Base-by-base conservation (phyloP, 1,140 invertebrate species). In the Anoplophora glabripennis region DNA sequence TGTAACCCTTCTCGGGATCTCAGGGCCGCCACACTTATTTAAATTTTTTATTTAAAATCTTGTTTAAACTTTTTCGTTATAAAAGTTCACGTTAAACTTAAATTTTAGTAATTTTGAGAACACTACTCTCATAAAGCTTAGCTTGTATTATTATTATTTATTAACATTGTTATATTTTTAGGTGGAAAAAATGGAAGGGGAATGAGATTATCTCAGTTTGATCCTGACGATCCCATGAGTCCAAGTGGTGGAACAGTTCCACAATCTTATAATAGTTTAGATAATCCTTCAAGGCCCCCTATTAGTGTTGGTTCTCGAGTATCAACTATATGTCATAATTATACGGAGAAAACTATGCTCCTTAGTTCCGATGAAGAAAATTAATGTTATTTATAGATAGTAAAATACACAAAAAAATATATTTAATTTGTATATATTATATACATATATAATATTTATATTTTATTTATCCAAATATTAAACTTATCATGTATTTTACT, bases 341-440 rank as follows among this genome's bases (percentile, higher is more conserved):
- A 95, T 79, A 95, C 92, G 77, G 95, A 98, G 79, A 97, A 98
- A 79, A 94, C 94, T 15, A 94, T 95, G 81, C 81, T 98, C 51
- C 83, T 98, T 55, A 96, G 92, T 78, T 96, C 94, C 56, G 95
- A 98, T 76, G 95, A 98, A 77, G 95, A 98, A 78, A 96, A 96
- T 79, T 74, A 63, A 66, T 53, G n/a, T 44, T 34, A 49, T 4
- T 47, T 9, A 47, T 47, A 2, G 5, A 47, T 17, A 47, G n/a
- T 47, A 3, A 1, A 17, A 28, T 47, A 47, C 4, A 47, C 2
- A 47, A n/a, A 47, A 47, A 12, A 47, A n/a, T 3, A 2, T 15
- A 47, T 47, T 47, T 28, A 28, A 28, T 28, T 28, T 28, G 21
- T 28, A 28, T 28, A 28, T 28, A 28, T 5, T 28, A 3, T 28